Percentiles rank a stretch among this genome's conserved stretches.
Conservation (phyloP, 2,888 invertebrate species). For the Amphipoea lucens region DNA sequence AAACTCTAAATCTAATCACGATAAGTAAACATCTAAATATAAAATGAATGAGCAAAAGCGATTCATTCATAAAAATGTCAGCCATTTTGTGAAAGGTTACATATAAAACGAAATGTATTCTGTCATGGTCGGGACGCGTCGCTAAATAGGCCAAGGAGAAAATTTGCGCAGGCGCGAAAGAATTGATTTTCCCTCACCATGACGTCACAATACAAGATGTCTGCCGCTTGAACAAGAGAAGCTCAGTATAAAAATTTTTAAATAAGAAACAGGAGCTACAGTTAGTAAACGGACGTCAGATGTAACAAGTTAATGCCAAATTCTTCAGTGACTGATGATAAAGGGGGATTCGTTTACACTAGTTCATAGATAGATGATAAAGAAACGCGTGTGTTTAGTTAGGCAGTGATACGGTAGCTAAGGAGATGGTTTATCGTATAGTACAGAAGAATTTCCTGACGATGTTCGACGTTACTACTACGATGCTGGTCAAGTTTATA, state of each 20-base stretch:
- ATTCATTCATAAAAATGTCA: conserved; percentile 86
- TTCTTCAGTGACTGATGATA: conserved; percentile 69
- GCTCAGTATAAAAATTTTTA: conserved; percentile 84
- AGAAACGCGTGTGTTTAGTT: conserved; percentile 69
- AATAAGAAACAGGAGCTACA: conserved; percentile 73
- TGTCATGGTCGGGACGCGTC: conserved; percentile 78
- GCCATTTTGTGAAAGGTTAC: conserved; percentile 78
- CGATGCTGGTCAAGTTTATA: conserved; percentile 77
- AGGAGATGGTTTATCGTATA: conserved; percentile 78
- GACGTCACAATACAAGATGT: conserved; percentile 87
- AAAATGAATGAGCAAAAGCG: conserved; percentile 82
- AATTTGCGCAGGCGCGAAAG: conserved; percentile 82
- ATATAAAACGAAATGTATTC: conserved; percentile 74
- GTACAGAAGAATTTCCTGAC: conserved; percentile 76
- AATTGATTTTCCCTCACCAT: conserved; percentile 84
- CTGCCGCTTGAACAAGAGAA: conserved; percentile 75
- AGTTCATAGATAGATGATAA: conserved; percentile 71
- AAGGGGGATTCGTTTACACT: conserved; percentile 56
- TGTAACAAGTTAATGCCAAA: conserved; percentile 75
- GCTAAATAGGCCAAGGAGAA: conserved; percentile 85
- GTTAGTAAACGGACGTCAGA: conserved; percentile 76
- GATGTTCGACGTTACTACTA: conserved; percentile 73
- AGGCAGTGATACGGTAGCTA: conserved; percentile 76
- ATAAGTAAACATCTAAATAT: conserved; percentile 55
- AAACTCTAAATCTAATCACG: not conserved